Base-by-base conservation (phyloP, 2,797 vertebrate genomes). In the Enteromius mattozi region DNA sequence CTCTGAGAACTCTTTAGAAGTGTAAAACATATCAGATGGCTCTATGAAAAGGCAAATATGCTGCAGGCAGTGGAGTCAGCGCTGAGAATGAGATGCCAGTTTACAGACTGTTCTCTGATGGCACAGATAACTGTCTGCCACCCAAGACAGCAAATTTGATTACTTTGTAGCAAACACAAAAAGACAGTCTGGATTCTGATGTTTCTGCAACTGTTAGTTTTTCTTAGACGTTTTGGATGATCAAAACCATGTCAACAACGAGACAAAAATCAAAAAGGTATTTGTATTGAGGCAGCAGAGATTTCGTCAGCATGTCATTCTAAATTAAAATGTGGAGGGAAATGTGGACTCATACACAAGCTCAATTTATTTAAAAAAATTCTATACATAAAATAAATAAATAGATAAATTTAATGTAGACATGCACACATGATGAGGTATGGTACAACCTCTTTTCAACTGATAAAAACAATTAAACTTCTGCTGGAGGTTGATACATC, bases 101-200 rank as follows among this genome's bases (percentile, higher is more conserved):
- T 78, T 84, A 30, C 83, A 82, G 86, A 87, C 82, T 71, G 79
- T 71, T 51, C 54, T 84, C 65, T 42, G 75, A 88, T 87, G 70
- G 82, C 81, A 54, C 78, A 78, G 90, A 91, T 80, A 88, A 74
- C 66, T 9, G 65, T 45, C 63, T 88, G 86, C 85, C 81, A 72
- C 72, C 63, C 78, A 82, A 83, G 88, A 85, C 91, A 91, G 93
- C 91, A 90, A 9, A 90, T 85, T 88, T 84, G 70, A 74, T 83
- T 69, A 89, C 87, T 90, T 87, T 69, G 77, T 91, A 90, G 88
- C 89, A 83, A 86, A 88, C 61, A 3, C 85, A 87, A 66, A 82
- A 74, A 79, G 40, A 75, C 71, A 45, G 54, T 42, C 61, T 83
- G 72, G 72, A 66, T 85, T 30, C 59, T 45, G 13, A 45, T 81